Conservation (phyloP, 2,888 invertebrate species). For the Habroteleia sp. region DNA sequence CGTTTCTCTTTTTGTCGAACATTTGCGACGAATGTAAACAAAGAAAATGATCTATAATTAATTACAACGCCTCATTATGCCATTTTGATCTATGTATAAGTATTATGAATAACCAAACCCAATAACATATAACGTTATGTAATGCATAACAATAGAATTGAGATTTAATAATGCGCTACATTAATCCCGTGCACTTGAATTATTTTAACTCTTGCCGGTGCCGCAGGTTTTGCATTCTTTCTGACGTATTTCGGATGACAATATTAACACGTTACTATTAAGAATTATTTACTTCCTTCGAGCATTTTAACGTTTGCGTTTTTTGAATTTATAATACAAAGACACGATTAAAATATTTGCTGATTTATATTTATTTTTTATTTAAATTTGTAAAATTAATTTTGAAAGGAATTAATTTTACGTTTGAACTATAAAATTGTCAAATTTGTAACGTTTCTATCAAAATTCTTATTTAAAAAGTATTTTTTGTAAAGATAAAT, state of each 20-base stretch:
- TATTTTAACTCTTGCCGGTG: conserved; percentile 10
- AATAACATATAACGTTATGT: conserved; percentile 40
- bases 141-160: conserved; percentile 37
- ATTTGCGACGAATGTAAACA: conserved; percentile 10
- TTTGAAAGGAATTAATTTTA: no score
- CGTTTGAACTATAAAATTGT: no score
- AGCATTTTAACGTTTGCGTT: no score
- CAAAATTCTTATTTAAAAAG: no score
- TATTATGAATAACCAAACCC: conserved; percentile 35
- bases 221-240: conserved; percentile 2
- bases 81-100: conserved; percentile 32
- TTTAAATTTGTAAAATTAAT: no score
- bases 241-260: conserved; percentile 1
- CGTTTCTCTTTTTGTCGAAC: no score
- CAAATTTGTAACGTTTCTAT: no score
- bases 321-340: no score
- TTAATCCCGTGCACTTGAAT: conserved; percentile 16
- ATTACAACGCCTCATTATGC: conserved; percentile 23
- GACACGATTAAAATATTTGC: no score
- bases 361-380: no score
- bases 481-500: no score
- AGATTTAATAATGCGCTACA: conserved; percentile 15
- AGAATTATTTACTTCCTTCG: background rate
- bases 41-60: background rate
- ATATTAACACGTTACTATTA: conserved; percentile 6